Evolutionary conservation across 2,888 invertebrate genomes (phyloP).

Genomic region (Herminia tarsipennalis): DNA sequence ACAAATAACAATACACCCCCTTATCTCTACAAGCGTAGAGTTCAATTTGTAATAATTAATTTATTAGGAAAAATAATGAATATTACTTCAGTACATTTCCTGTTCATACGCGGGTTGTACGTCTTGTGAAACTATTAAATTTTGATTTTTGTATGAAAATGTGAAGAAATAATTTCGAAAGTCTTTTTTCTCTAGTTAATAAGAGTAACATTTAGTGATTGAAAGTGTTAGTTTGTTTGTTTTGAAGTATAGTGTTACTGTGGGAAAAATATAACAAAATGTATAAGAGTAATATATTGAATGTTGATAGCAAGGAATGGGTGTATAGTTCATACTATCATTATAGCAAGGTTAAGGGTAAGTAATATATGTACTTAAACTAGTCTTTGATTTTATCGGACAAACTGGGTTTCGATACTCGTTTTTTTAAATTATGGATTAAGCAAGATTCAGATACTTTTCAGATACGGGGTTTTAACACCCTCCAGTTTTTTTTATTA

Average conservation of each 20-base stretch:
- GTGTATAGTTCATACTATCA: slow-evolving; percentile 24
- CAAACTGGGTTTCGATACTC: no score
- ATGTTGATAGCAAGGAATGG: slow-evolving; percentile 26
- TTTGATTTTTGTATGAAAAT: not conserved
- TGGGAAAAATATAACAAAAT: slow-evolving; percentile 13
- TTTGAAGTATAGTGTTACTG: not conserved
- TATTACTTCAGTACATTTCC: slow-evolving; percentile 9
- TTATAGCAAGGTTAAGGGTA: slow-evolving; percentile 19
- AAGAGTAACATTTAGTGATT: not conserved
- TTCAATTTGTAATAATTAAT: slow-evolving; percentile 25
- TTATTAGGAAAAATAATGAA: slow-evolving; percentile 24
- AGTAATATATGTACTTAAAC: no score
- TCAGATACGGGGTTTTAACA: no score
- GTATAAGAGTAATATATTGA: slow-evolving; percentile 12
- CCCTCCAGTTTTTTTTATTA: no score
- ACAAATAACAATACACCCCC: not conserved
- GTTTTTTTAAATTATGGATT: no score
- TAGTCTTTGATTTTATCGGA: no score
- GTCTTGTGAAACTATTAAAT: not conserved
- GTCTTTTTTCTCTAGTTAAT: not conserved
- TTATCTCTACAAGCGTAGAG: slow-evolving; percentile 24
- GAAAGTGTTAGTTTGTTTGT: not conserved
- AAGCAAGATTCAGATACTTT: no score
- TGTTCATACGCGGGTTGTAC: not conserved
- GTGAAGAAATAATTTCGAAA: no score